A percentile compares a stretch with the other conserved stretches of the same genome.
These are phyloP conservation scores for Baronia brevicornis DNA, from an alignment of 2,888 invertebrate genomes.

Conservation along the genomic window DNA sequence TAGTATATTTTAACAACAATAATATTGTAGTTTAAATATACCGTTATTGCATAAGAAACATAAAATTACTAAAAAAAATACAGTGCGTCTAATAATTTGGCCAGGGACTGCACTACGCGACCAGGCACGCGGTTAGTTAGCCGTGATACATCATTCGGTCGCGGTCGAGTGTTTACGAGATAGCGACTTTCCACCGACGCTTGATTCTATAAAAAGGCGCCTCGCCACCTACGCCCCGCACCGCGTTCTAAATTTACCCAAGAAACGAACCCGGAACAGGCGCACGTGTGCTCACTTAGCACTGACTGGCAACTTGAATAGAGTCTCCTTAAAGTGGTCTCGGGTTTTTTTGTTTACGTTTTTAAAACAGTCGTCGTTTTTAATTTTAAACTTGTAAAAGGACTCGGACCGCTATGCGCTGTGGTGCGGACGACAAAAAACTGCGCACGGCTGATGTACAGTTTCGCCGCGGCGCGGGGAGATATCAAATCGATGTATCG, in stretches of 20 bases:
- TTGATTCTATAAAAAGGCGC: constrained; percentile 70
- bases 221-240: constrained; percentile 51
- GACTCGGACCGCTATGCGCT: constrained; percentile 23
- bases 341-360: constrained; percentile 27
- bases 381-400: constrained; percentile 20
- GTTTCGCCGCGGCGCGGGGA: constrained; percentile 26
- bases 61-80: no score
- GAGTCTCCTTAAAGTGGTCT: constrained; percentile 33
- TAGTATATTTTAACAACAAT: no score
- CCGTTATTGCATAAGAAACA: no score
- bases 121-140: constrained; percentile 34
- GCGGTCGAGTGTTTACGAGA: constrained; percentile 8
- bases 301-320: constrained; percentile 56
- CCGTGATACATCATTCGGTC: constrained; percentile 43
- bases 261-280: constrained; percentile 54
- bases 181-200: constrained; percentile 14
- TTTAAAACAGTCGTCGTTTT: constrained; percentile 15
- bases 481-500: constrained; percentile 52
- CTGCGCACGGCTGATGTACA: constrained; percentile 5
- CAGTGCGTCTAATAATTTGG: no score
- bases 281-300: constrained; percentile 69
- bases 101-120: no score
- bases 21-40: no score
- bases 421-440: constrained; percentile 2
- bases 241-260: constrained; percentile 61